Percentiles rank a stretch among this genome's conserved stretches.
phyloP scores from a whole-genome alignment of 2,113 vertebrate genomes.

The Tiliqua scincoides region DNA sequence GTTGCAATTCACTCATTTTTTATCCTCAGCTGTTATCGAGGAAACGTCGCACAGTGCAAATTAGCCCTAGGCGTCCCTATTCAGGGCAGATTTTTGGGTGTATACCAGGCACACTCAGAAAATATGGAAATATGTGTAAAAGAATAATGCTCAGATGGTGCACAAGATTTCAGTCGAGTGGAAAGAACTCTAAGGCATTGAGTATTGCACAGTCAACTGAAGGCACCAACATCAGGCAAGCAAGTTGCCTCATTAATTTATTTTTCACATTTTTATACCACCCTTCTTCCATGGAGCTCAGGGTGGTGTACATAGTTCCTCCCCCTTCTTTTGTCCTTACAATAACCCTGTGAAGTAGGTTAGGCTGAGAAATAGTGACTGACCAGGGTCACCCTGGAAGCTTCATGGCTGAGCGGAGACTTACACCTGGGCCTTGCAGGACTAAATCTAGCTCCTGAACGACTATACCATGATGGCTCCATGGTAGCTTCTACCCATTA shows the following conservation, averaged over 20 bases:
- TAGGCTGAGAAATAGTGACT: too few species aligned
- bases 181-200: neutral
- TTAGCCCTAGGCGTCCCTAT: neutral
- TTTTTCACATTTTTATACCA: too few species aligned
- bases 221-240: neutral
- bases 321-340: too few species aligned
- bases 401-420: too few species aligned
- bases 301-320: too few species aligned
- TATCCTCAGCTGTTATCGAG: neutral
- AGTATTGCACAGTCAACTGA: neutral
- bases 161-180: neutral
- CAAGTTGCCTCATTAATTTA: neutral
- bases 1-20: neutral
- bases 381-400: too few species aligned
- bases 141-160: neutral
- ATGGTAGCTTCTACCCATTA: neutral
- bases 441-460: too few species aligned
- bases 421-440: too few species aligned
- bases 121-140: neutral
- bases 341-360: too few species aligned
- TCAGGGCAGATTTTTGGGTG: neutral
- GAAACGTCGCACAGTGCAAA: neutral
- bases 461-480: too few species aligned
- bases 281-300: too few species aligned
- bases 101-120: neutral